Conservation (phyloP, 2,797 vertebrate genomes). For the Todus mexicanus region DNA sequence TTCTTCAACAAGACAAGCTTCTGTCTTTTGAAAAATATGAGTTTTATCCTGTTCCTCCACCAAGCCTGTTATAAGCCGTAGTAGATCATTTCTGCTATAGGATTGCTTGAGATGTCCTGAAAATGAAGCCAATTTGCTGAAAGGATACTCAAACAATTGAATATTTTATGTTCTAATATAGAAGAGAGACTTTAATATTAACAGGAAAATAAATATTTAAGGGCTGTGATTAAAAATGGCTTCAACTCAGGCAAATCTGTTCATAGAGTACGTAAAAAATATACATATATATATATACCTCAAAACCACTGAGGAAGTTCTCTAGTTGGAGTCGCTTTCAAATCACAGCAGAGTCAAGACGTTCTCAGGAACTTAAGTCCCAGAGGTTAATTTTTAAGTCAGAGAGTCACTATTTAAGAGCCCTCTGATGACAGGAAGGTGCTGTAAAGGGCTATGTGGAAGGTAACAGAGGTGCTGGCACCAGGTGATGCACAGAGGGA, state of each 20-base stretch:
- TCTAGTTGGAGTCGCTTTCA: neutral
- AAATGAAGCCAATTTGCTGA: neutral
- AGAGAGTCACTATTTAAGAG: neutral
- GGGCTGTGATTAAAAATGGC: neutral
- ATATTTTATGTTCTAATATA: neutral
- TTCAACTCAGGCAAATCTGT: neutral
- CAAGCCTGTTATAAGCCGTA: neutral
- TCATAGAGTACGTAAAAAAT: neutral
- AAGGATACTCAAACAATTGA: neutral
- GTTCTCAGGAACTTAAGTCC: neutral
- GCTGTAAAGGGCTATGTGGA: neutral
- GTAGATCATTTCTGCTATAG: neutral
- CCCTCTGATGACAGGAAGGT: neutral
- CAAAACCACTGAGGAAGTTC: neutral
- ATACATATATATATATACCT: too few species aligned
- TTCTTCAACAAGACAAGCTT: neutral
- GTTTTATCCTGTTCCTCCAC: neutral
- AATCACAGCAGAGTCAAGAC: neutral
- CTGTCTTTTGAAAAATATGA: neutral
- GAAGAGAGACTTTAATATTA: neutral
- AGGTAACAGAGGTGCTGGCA: neutral
- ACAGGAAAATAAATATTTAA: slow-evolving; percentile 15
- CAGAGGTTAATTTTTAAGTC: neutral
- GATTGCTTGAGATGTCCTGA: neutral
- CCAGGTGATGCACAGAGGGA: rapidly evolving